phyloP scores from a whole-genome alignment of 1,140 invertebrate genomes.

The Platorchestia sp. region DNA sequence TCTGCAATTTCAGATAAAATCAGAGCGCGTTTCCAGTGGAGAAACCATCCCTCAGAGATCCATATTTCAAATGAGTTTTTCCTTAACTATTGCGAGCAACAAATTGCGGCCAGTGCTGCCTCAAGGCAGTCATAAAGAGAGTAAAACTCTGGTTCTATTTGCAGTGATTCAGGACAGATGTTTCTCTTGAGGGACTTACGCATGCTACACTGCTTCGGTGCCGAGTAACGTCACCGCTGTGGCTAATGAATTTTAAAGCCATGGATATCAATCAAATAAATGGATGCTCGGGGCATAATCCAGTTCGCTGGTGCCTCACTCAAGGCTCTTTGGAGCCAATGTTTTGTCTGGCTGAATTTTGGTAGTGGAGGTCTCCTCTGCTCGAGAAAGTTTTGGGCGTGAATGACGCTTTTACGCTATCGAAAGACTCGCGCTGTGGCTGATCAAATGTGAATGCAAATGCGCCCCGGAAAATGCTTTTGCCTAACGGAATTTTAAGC shows the following conservation, averaged over 20 bases:
- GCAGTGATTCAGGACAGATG: constrained; percentile 26
- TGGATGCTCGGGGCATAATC: constrained; percentile 39
- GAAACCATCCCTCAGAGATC: not conserved
- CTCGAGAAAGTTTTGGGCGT: not conserved
- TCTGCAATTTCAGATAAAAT: constrained; percentile 17
- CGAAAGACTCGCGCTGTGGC: not conserved
- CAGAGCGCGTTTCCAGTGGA: not conserved
- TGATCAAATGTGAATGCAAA: constrained; percentile 9
- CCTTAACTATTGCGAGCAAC: constrained; percentile 36
- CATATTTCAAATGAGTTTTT: constrained; percentile 47
- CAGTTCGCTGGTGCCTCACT: constrained; percentile 29
- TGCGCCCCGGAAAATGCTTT: not conserved
- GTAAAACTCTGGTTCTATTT: constrained; percentile 47
- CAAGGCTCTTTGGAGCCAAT: constrained; percentile 10
- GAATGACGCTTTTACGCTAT: not conserved
- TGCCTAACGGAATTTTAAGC: not conserved
- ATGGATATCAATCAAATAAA: constrained; percentile 27
- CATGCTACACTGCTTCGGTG: not conserved
- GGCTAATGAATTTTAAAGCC: constrained; percentile 23
- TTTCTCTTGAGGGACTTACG: not conserved
- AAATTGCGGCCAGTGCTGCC: constrained; percentile 45
- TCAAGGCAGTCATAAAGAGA: constrained; percentile 23
- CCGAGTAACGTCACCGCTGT: not conserved
- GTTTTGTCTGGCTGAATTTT: not conserved
- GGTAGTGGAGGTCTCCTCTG: not conserved